Conservation (phyloP, 2,797 vertebrate species). For the Lophius americanus region DNA sequence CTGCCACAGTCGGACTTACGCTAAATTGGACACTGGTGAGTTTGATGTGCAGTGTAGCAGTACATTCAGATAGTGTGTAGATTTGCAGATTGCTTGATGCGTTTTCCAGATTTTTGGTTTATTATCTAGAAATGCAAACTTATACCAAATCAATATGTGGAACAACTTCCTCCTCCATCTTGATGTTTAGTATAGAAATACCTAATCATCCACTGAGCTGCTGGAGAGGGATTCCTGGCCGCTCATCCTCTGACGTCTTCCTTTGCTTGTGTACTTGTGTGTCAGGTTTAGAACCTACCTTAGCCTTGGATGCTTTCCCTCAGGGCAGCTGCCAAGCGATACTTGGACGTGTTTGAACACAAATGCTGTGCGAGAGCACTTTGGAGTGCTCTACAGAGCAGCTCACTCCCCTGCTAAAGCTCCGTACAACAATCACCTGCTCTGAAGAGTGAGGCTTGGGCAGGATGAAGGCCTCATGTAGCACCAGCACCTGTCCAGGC, state of each 20-base stretch:
- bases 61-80: no score
- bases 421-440: slow-evolving; percentile 41
- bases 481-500: slow-evolving; percentile 6
- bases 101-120: no score
- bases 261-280: slow-evolving; percentile 52
- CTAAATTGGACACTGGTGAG: no score
- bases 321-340: slow-evolving; percentile 63
- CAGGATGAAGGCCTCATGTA: slow-evolving; percentile 49
- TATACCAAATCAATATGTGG: not conserved
- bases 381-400: slow-evolving; percentile 60
- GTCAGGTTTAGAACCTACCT: slow-evolving; percentile 60
- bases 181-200: slow-evolving; percentile 13
- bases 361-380: slow-evolving; percentile 53
- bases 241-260: slow-evolving; percentile 44
- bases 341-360: slow-evolving; percentile 65
- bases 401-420: slow-evolving; percentile 47
- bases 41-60: no score
- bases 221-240: no score
- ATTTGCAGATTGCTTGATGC: no score
- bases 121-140: not conserved
- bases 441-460: slow-evolving; percentile 54
- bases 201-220: not conserved
- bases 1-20: no score
- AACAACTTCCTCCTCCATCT: not conserved
- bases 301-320: slow-evolving; percentile 60